phyloP scores from a whole-genome alignment of 2,888 invertebrate genomes.

The Lapara coniferarum region DNA sequence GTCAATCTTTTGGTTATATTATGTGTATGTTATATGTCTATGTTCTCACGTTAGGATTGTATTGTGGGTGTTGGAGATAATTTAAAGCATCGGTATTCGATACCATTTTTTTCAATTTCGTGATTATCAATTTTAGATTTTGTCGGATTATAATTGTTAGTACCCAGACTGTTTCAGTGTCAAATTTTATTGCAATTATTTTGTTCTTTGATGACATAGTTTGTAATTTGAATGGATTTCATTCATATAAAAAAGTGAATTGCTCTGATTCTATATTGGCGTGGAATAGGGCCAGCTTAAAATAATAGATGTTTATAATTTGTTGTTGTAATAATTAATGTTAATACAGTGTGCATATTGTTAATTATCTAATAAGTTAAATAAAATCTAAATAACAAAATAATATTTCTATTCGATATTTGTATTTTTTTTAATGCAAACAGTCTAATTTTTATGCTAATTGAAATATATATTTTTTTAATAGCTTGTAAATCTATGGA shows the following conservation, averaged over 20 bases:
- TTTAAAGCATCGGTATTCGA: not conserved
- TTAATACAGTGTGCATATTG: no score
- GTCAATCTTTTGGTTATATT: not conserved
- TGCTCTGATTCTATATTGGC: not conserved
- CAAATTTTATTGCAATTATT: not conserved
- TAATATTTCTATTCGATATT: not conserved
- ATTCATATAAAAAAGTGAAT: no score
- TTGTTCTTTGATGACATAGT: no score
- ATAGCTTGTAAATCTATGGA: no score
- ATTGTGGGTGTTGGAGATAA: conserved; percentile 10
- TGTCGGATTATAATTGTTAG: no score
- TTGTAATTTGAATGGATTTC: no score
- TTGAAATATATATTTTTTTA: not conserved
- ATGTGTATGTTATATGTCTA: no score
- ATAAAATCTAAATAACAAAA: not conserved
- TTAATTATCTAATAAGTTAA: no score
- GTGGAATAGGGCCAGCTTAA: not conserved
- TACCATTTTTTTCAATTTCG: no score
- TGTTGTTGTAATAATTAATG: no score
- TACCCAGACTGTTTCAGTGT: no score
- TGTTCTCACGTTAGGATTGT: not conserved
- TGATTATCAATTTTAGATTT: no score
- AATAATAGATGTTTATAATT: not conserved
- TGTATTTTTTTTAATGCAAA: not conserved
- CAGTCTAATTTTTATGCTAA: not conserved